phyloP scores from a whole-genome alignment of 2,113 vertebrate species.

The Otolemur garnettii region DNA sequence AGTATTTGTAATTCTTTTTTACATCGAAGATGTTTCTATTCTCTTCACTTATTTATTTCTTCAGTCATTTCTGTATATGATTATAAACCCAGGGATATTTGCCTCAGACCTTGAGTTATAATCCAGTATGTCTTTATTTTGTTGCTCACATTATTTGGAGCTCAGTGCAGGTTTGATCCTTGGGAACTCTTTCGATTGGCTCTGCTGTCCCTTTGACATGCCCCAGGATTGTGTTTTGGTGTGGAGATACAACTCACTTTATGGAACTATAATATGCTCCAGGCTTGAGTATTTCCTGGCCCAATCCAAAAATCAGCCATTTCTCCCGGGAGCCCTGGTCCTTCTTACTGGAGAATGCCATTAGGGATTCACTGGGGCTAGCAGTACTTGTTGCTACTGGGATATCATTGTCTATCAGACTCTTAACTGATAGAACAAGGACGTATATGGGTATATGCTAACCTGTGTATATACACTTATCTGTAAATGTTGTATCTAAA shows the following conservation, averaged over 20 bases:
- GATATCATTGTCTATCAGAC: background rate
- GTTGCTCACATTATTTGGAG: background rate
- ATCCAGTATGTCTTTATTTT: background rate
- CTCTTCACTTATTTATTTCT: background rate
- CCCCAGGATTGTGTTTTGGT: background rate
- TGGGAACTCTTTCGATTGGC: background rate
- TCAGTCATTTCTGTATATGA: background rate
- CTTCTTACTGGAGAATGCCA: background rate
- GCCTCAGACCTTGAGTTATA: background rate
- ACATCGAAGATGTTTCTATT: background rate
- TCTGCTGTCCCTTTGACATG: background rate
- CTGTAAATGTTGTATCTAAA: background rate
- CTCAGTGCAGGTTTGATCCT: background rate
- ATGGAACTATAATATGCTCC: background rate
- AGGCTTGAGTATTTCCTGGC: background rate
- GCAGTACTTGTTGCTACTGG: background rate
- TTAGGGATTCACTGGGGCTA: constrained; percentile 12
- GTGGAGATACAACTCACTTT: background rate
- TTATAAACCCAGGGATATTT: background rate
- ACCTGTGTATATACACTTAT: background rate
- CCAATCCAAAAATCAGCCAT: background rate
- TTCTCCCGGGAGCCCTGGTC: background rate
- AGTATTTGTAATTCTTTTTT: constrained; percentile 42
- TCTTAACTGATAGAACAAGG: background rate
- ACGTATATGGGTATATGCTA: background rate